Base-by-base conservation (phyloP, 2,113 vertebrate genomes). In the Trogon surrucura region DNA sequence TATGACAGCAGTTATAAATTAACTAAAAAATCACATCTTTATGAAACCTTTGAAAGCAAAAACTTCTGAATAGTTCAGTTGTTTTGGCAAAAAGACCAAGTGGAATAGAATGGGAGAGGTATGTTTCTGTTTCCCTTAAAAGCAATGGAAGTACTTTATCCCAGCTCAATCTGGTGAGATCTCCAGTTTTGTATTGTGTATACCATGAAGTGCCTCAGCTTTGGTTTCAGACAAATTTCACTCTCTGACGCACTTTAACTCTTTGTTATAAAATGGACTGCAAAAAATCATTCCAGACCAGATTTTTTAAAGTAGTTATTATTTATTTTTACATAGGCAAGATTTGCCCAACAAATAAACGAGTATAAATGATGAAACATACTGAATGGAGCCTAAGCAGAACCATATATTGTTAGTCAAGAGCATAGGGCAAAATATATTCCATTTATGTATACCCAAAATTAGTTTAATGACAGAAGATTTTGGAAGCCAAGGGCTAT, bases 1-100 rank as follows among this genome's bases (percentile, higher is more conserved):
- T n/a, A 27, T 0, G 0, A 9, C 3, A 79, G 14, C 5, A 16
- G 6, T 18, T 66, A 47, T 62, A 57, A 66, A 57, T 36, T 13
- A 74, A 50, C 17, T 1, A 53, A 56, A 69, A 41, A 51, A 4
- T 1, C 5, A 1, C 11, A 34, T 22, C 41, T 38, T 38, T 2
- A 47, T 23, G 18, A 62, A 47, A 29, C 54, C 5, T 78, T 53
- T 56, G 32, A 64, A 67, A 45, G 0, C 0, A 4, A 53, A 44
- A 66, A 23, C 4, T 56, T 47, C 12, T 21, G 16, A 83, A 29
- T 13, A 23, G 3, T 20, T 78, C 16, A 50, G 18, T 13, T n/a
- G 9, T n/a, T 27, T 30, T 62, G 25, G 45, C 53, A 38, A 25
- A 82, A 64, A 9, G 41, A 6, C 3, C 16, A 4, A 3, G 17